phyloP scores from a whole-genome alignment of 2,888 invertebrate species.

The Hypsopygia costalis region DNA sequence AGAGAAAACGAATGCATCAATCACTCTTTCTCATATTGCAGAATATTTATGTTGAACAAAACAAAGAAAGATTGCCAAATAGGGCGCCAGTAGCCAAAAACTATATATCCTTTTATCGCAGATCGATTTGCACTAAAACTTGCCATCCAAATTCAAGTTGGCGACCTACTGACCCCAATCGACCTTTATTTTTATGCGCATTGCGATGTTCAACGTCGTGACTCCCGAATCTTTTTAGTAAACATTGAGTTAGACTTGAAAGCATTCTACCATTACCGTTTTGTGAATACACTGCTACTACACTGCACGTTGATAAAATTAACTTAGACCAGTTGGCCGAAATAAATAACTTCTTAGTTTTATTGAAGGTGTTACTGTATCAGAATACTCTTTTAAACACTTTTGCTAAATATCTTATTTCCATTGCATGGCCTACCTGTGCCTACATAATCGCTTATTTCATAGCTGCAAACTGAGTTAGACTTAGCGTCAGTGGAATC shows the following conservation, averaged over 20 bases:
- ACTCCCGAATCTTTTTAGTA: background rate
- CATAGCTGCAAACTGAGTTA: constrained; percentile 39
- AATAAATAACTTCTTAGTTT: too few relatives aligned
- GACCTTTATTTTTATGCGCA: constrained; percentile 3
- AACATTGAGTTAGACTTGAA: background rate
- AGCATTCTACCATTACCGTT: background rate
- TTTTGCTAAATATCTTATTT: too few relatives aligned
- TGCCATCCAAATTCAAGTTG: constrained; percentile 2
- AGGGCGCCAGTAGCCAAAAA: too few relatives aligned
- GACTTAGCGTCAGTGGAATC: constrained; percentile 38
- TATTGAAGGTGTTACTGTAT: too few relatives aligned
- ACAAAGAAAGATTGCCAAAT: background rate
- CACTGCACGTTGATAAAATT: too few relatives aligned
- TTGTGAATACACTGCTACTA: too few relatives aligned
- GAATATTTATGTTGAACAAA: too few relatives aligned
- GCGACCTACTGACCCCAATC: constrained; percentile 3
- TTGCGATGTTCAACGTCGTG: background rate
- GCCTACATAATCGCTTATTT: constrained; percentile 35
- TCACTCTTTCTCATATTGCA: too few relatives aligned
- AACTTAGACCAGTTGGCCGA: too few relatives aligned
- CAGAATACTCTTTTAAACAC: too few relatives aligned
- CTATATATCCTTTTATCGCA: constrained; percentile 1
- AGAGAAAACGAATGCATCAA: too few relatives aligned
- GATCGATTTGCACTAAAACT: constrained; percentile 7
- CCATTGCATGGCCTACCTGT: too few relatives aligned